Evolutionary conservation across 2,797 vertebrate species (phyloP).

Genomic region (Hemibagrus guttatus): DNA sequence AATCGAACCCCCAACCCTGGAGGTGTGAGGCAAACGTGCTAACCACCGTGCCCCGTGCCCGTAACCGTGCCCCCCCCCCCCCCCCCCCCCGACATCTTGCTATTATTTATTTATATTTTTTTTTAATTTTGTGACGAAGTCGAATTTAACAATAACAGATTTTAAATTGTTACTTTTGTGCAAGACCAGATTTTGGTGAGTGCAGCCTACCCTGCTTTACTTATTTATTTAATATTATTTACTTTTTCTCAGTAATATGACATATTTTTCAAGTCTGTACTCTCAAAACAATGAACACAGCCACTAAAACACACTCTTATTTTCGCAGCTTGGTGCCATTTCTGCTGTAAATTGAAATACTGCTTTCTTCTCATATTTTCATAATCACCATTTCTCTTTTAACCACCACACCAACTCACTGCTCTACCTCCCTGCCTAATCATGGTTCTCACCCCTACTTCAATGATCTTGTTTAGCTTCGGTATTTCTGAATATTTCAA

Average conservation of each 20-base stretch:
- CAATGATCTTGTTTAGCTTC: background rate
- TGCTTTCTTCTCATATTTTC: background rate
- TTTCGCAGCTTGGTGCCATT: background rate
- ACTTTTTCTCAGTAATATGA: background rate
- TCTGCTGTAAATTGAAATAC: background rate
- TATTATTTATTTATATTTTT: too few relatives aligned
- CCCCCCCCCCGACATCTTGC: too few relatives aligned
- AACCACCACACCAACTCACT: background rate
- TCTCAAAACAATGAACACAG: background rate
- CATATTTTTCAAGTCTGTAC: background rate
- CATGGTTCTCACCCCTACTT: background rate
- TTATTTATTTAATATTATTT: background rate
- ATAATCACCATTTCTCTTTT: background rate
- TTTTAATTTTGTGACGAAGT: background rate
- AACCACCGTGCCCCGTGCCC: too few relatives aligned
- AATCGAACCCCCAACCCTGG: too few relatives aligned
- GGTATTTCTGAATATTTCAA: background rate
- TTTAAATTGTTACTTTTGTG: background rate
- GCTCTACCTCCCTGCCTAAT: background rate
- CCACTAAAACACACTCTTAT: background rate
- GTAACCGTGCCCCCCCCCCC: too few relatives aligned
- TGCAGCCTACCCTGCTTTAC: background rate
- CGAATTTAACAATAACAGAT: background rate
- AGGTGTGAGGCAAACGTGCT: too few relatives aligned
- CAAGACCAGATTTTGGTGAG: background rate